Evolutionary conservation across 1,140 invertebrate species (phyloP), one percentile per base, ranked within the genome.

Genomic region (Vanessa tameamea): DNA sequence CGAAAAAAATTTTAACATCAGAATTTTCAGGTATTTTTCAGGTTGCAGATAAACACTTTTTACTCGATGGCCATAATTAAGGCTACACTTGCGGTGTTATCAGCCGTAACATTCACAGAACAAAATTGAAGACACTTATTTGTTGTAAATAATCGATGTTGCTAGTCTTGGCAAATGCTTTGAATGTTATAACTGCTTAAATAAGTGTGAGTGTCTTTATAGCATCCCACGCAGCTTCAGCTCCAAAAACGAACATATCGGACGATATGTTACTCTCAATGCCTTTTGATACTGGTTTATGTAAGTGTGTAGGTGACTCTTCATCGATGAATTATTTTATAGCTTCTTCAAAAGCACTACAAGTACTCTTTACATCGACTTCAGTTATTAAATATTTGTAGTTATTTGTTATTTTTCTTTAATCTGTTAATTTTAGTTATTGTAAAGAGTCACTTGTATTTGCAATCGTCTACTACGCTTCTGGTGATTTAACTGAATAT

Each of bases 101-200:
- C 31, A 59, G 47, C 47, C 69, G 26, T 71, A 64, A 71, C 48
- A 71, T 71, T 72, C 61, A 72, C 61, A 72, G 61, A 64, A 72
- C 57, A 48, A 43, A 59, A 43, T 26, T 55, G 20, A 53, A 48
- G 63, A 48, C 43, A 64, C 13, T 47, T 66, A 20, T 48, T 48
- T 77, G 72, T 79, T 87, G 78, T 83, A 82, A 75, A 86, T 81
- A 78, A 77, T 89, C 72, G 77, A 78, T 91, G 87, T 89, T 63
- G 88, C 84, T 66, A 85, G 87, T 87, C 79, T 88, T 88, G 83
- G 87, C 83, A 87, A 85, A 80, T 80, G 89, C 89, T 91, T 91
- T 91, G 80, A 84, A 83, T 91, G 89, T 91, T 87, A 64, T 69
- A 57, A 70, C 67, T 81, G 79, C 79, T 84, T 82, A 71, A 66